phyloP scores from a whole-genome alignment of 1,140 invertebrate species.

The Liolophura sinensis region DNA sequence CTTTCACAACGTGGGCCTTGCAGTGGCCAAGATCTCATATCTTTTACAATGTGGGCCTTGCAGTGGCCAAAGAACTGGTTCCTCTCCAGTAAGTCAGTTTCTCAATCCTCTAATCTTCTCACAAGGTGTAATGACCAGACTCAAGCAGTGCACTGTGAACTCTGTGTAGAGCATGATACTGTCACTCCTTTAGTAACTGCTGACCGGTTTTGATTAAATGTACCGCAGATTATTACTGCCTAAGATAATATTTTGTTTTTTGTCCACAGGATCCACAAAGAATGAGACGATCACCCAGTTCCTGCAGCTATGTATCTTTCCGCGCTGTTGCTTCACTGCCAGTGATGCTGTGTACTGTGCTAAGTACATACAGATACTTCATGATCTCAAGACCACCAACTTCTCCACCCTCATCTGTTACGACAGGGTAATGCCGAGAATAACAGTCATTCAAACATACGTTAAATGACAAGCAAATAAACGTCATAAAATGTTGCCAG shows the following conservation, averaged over 20 bases:
- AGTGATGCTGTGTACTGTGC: conserved; percentile 96
- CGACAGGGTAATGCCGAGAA: conserved; percentile 74
- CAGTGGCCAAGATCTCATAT: neutral
- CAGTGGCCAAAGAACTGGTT: neutral
- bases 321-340: conserved; percentile 91
- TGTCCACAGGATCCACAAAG: conserved; percentile 76
- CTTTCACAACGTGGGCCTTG: neutral
- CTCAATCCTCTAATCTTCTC: too few relatives aligned
- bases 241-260: neutral
- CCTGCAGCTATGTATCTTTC: conserved; percentile 94
- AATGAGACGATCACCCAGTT: conserved; percentile 93
- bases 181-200: neutral
- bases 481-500: too few relatives aligned
- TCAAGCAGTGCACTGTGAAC: too few relatives aligned
- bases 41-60: neutral
- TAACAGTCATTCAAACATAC: too few relatives aligned
- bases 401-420: conserved; percentile 97
- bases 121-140: too few relatives aligned
- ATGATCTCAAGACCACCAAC: conserved; percentile 93
- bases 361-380: conserved; percentile 94
- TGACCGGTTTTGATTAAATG: neutral
- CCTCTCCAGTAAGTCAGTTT: neutral
- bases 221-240: neutral
- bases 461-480: too few relatives aligned
- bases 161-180: too few relatives aligned